A percentile compares a stretch with the other conserved stretches of the same genome.
Conservation (phyloP, 1,140 invertebrate species). For the Micrasema longulum region DNA sequence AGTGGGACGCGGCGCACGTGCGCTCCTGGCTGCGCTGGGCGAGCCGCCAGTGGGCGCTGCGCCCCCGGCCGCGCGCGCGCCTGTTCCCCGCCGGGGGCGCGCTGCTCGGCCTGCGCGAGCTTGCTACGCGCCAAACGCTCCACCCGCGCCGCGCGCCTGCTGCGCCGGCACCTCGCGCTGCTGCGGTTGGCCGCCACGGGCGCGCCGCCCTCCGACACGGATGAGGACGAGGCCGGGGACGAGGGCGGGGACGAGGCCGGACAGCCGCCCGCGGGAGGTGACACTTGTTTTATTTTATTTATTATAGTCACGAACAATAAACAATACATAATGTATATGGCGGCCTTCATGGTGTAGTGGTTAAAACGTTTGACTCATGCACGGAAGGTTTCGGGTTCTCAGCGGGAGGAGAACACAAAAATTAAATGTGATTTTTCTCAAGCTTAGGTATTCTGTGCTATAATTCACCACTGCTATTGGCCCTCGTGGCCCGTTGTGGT, state of each 20-base stretch:
- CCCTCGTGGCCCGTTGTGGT: no score
- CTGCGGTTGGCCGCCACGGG: conserved; percentile 45
- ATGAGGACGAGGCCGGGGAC: conserved; percentile 4
- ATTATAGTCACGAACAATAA: neutral
- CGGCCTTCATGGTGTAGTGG: no score
- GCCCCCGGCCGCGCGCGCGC: conserved; percentile 23
- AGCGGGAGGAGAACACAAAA: no score
- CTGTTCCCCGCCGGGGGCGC: conserved; percentile 32
- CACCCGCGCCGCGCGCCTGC: conserved; percentile 35
- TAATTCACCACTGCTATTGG: no score
- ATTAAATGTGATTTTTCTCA: no score
- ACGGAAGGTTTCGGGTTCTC: no score
- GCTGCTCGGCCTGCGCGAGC: conserved; percentile 31
- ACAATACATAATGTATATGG: neutral
- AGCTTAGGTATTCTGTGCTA: no score
- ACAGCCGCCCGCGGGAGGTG: conserved; percentile 42
- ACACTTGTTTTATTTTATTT: neutral
- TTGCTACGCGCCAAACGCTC: conserved; percentile 40
- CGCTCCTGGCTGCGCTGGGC: conserved; percentile 46
- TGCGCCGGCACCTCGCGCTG: conserved; percentile 42
- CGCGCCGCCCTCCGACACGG: conserved; percentile 19
- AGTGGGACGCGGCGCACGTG: conserved; percentile 45
- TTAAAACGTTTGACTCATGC: no score
- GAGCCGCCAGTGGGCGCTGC: conserved; percentile 44
- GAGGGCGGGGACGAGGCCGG: no score